phyloP scores from a whole-genome alignment of 2,888 invertebrate species.

The Barypeithes pellucidus region DNA sequence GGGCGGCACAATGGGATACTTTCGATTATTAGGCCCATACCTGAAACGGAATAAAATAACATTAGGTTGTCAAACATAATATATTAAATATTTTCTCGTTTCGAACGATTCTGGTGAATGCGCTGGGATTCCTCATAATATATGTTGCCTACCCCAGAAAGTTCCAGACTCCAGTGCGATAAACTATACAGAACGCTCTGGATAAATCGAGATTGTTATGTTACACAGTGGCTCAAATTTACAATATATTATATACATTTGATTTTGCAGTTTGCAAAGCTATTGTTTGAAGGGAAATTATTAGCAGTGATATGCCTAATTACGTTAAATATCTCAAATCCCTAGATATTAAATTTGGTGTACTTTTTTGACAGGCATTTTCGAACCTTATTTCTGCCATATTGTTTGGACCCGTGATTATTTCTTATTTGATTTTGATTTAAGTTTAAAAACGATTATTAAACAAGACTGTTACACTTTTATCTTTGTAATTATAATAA shows the following conservation, averaged over 20 bases:
- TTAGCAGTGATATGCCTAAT: not conserved
- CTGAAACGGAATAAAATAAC: not conserved
- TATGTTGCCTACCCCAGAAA: not conserved
- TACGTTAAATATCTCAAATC: too few species aligned
- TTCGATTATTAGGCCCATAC: not conserved
- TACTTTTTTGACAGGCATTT: too few species aligned
- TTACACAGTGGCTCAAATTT: conserved; percentile 1
- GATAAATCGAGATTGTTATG: not conserved
- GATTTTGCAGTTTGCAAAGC: not conserved
- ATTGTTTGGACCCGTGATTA: too few species aligned
- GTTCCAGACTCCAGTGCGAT: not conserved
- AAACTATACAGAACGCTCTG: not conserved
- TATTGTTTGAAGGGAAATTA: too few species aligned
- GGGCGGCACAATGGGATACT: too few species aligned
- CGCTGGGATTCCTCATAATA: not conserved
- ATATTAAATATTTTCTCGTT: not conserved
- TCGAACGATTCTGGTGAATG: not conserved
- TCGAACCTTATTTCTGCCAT: too few species aligned
- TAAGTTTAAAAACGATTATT: too few species aligned
- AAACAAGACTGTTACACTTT: too few species aligned
- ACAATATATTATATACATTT: not conserved
- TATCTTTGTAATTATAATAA: too few species aligned
- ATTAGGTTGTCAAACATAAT: not conserved
- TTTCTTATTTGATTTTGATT: too few species aligned
- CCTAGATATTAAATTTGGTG: too few species aligned